Conservation (phyloP, 2,113 vertebrate genomes). For the Apodemus sylvaticus region DNA sequence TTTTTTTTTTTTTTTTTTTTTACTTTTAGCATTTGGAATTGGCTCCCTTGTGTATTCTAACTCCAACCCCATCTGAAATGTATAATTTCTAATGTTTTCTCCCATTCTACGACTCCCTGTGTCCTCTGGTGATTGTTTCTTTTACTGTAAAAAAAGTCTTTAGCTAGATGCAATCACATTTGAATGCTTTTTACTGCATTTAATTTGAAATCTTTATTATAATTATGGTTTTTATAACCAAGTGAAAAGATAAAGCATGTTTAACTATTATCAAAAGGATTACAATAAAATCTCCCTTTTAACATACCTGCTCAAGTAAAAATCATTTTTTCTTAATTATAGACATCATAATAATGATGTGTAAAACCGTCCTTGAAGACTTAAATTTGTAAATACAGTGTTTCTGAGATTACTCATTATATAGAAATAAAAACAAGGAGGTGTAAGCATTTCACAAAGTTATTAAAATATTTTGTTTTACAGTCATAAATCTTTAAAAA, state of each 20-base stretch:
- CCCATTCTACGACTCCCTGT: not conserved
- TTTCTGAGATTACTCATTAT: not conserved
- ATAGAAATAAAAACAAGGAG: not conserved
- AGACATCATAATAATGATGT: not conserved
- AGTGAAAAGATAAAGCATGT: not conserved
- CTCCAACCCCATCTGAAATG: not conserved
- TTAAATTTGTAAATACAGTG: not conserved
- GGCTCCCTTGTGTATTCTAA: not conserved
- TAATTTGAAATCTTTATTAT: not conserved
- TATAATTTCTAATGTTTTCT: not conserved
- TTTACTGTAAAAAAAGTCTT: not conserved
- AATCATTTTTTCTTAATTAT: not conserved
- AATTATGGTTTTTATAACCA: not conserved
- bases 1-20: no score
- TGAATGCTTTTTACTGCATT: not conserved
- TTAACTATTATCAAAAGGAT: not conserved
- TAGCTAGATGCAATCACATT: not conserved
- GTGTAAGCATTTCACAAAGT: not conserved
- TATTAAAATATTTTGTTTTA: not conserved
- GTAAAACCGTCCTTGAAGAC: not conserved
- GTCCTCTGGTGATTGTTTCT: not conserved
- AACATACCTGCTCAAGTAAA: not conserved
- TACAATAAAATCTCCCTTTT: not conserved
- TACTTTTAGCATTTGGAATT: not conserved
- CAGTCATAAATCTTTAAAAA: not conserved